Conservation (phyloP, 2,113 vertebrate species). For the Neotragus moschatus region DNA sequence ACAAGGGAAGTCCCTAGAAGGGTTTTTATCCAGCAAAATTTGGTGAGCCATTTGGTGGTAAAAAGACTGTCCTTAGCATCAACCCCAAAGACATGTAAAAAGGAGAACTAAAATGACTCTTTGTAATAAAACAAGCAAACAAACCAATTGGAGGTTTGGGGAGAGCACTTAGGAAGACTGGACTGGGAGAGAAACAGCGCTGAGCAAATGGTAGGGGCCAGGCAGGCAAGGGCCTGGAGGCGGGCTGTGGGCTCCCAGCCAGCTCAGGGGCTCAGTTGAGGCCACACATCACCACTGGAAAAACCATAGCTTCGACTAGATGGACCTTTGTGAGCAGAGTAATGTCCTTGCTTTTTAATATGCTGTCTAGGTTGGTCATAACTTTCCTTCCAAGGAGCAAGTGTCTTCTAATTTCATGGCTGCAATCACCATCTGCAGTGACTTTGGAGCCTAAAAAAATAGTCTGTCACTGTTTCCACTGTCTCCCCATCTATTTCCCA, state of each 20-base stretch:
- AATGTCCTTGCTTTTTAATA: neutral
- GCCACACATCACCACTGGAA: neutral
- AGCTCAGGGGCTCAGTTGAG: neutral
- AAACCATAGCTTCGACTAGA: neutral
- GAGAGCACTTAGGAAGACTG: neutral
- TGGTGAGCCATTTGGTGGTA: neutral
- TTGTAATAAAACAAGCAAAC: neutral
- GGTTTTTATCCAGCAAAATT: neutral
- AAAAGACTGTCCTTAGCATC: neutral
- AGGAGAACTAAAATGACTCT: neutral
- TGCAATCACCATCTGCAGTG: neutral
- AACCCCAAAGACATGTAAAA: neutral
- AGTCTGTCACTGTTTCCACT: neutral
- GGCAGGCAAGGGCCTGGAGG: neutral
- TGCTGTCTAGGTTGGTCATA: neutral
- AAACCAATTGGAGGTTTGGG: neutral
- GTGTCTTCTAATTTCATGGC: neutral
- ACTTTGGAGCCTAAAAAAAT: neutral
- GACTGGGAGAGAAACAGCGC: neutral
- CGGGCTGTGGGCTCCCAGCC: neutral
- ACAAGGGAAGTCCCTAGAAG: neutral
- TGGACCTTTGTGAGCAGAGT: neutral
- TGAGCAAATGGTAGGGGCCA: neutral
- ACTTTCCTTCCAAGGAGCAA: neutral
- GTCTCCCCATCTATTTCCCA: neutral